Evolutionary conservation across 2,797 vertebrate species (phyloP), one percentile per base, ranked within the genome.

Genomic region (Brachyrhaphis roseni): DNA sequence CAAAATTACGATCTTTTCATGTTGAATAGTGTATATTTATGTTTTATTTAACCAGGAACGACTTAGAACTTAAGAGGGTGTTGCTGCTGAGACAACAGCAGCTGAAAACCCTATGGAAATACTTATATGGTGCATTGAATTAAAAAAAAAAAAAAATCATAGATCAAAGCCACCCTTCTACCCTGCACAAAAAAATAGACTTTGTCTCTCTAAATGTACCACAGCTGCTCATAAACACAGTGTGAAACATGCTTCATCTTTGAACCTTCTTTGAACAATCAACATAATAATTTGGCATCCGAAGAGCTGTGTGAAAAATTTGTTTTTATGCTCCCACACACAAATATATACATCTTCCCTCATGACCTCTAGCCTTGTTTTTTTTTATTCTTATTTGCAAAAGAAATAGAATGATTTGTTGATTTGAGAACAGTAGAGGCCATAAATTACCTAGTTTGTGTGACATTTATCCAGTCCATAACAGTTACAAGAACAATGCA

Each of bases 401-500:
- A 59, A 7, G 5, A 59, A 59, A 59, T 15, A 1, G 28, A 59
- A 64, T 20, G 16, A 31, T 31, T 36, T 34, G 31, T 41, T 41
- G 10, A 8, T 41, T 41, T 41, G 31, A 64, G 31, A 36, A 18
- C 16, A 64, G 31, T 20, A 64, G 31, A 8, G 34, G 34, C 31
- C 62, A 18, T 16, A 34, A 36, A 16, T 64, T 64, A 31, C 2
- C 12, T 31, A 16, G 57, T 59, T 59, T 59, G 55, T 59, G n/a
- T 59, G 55, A 59, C 28, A 31, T 59, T 59, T 31, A 31, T 59
- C 28, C 15, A 36, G 62, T 20, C 62, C 34, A 64, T 36, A 20
- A 64, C 62, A 64, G 62, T 59, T 31, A 59, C n/a, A 59, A 16
- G 57, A 59, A 57, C 55, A 57, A 57, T n/a, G n/a, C 23, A 55